These are phyloP conservation scores for Saccostrea echinata DNA, from an alignment of 1,140 invertebrate species.

Conservation along the genomic window DNA sequence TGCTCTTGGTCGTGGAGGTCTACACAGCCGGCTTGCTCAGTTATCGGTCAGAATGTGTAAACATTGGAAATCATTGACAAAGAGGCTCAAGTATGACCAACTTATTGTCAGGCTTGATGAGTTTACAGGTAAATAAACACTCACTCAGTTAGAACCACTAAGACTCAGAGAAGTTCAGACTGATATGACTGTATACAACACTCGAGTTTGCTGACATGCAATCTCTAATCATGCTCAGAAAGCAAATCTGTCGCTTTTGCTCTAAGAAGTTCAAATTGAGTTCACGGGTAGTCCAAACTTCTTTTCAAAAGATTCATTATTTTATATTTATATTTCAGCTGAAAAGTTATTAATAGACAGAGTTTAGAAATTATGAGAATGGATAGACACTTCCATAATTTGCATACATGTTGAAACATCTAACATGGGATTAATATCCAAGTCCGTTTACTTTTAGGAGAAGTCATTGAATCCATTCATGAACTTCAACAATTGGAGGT, in stretches of 20 bases:
- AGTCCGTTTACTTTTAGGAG: conserved; percentile 60
- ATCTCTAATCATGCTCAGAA: too few relatives aligned
- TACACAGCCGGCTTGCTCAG: conserved; percentile 50
- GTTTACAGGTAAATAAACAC: conserved; percentile 75
- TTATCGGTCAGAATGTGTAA: conserved; percentile 52
- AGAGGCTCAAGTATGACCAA: conserved; percentile 58
- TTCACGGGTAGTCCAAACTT: too few relatives aligned
- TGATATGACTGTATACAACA: too few relatives aligned
- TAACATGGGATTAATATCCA: neutral
- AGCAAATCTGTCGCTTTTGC: too few relatives aligned
- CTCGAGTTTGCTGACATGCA: too few relatives aligned
- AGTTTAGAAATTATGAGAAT: too few relatives aligned
- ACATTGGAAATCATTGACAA: conserved; percentile 56
- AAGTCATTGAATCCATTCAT: conserved; percentile 74
- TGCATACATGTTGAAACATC: too few relatives aligned
- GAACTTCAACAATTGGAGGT: conserved; percentile 84
- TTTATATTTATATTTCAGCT: too few relatives aligned
- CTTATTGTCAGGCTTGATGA: conserved; percentile 84
- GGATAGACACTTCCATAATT: too few relatives aligned
- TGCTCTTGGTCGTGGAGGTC: neutral
- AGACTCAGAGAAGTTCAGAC: neutral
- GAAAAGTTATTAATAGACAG: too few relatives aligned
- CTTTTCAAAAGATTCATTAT: too few relatives aligned
- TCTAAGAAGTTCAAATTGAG: too few relatives aligned
- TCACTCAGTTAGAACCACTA: neutral